A percentile compares a stretch with the other conserved stretches of the same genome.
phyloP scores from a whole-genome alignment of 2,113 vertebrate genomes.

The Myrmophylax atrothorax region DNA sequence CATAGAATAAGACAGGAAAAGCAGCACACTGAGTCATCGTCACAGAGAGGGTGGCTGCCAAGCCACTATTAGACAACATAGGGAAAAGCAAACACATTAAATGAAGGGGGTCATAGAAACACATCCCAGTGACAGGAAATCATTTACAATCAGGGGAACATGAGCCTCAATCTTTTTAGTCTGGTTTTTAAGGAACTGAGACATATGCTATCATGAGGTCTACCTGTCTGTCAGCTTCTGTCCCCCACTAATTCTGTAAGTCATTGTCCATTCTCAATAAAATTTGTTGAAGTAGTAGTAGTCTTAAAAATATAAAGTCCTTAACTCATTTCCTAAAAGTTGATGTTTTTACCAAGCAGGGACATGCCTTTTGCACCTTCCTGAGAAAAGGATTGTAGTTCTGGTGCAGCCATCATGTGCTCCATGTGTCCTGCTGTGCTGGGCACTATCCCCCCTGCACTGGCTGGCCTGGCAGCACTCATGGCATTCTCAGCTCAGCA shows the following conservation, averaged over 20 bases:
- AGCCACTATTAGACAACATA: background rate
- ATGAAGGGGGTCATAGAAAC: constrained; percentile 15
- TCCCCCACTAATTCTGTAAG: background rate
- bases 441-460: background rate
- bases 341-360: background rate
- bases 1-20: constrained; percentile 27
- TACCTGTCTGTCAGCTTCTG: background rate
- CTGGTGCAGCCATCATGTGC: background rate
- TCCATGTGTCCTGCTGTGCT: background rate
- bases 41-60: background rate
- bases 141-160: background rate
- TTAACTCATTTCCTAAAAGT: background rate
- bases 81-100: background rate
- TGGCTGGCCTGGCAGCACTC: background rate
- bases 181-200: background rate
- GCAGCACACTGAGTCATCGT: constrained; percentile 25
- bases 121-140: background rate
- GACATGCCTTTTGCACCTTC: background rate
- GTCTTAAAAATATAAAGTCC: background rate
- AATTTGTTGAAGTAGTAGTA: background rate
- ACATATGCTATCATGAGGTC: background rate
- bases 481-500: background rate
- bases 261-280: background rate
- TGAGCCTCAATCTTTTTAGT: background rate
- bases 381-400: background rate